Base-by-base conservation (phyloP, 2,888 invertebrate species). In the Chalcosyrphus nemorum region DNA sequence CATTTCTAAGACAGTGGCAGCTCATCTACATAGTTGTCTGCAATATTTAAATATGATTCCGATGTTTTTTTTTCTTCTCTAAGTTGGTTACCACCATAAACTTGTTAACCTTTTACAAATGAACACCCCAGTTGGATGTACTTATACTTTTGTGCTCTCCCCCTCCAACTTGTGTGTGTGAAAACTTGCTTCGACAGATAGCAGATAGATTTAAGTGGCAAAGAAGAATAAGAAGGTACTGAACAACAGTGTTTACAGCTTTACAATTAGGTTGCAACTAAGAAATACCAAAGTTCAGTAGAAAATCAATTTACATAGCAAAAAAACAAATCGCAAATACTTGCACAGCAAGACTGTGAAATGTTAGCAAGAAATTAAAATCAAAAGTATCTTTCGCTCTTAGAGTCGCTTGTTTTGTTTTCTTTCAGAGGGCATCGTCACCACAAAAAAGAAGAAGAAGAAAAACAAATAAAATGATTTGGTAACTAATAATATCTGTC, bases 91-190 rank as follows among this genome's bases (percentile, higher is more conserved):
- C n/a, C n/a, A 21, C 47, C 21, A 32, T 5, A 84, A 78, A 84
- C 82, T 74, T 78, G 82, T 84, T 84, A 84, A 84, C 82, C 82
- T 84, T 84, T 84, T 84, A 50, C 78, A 84, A 78, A 68, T 80
- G 47, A 65, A 43, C 74, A 50, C 3, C 3, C 41, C 19, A 54
- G 56, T 47, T 63, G 45, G 27, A 74, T 68, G 74, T 61, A 24
- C 24, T 72, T 35, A 13, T 13, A 35, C 41, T 45, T 47, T n/a
- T n/a, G n/a, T n/a, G n/a, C n/a, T n/a, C n/a, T n/a, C n/a, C n/a
- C n/a, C n/a, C n/a, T n/a, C n/a, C n/a, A n/a, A n/a, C n/a, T n/a
- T n/a, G n/a, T 74, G 70, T 74, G 43, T 41, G 65, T 41, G 65
- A 72, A 65, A 68, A 72, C 72, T 66, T 29, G 72, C 38, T 61